These are phyloP conservation scores for Leptothorax acervorum DNA, from an alignment of 2,888 invertebrate genomes.

Conservation along the genomic window DNA sequence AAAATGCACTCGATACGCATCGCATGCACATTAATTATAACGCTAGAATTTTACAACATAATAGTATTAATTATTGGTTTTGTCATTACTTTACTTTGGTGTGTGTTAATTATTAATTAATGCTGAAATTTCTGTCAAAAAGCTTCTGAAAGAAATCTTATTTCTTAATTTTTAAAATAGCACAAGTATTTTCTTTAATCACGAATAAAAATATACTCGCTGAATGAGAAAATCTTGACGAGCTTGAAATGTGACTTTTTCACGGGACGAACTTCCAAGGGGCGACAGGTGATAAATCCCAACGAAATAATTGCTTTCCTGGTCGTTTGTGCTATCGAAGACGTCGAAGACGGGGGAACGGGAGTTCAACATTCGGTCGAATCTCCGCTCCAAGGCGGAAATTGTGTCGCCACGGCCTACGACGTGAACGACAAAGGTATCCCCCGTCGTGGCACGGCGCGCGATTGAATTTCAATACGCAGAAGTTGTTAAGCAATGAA, in stretches of 20 bases:
- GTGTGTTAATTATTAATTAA: slow-evolving; percentile 12
- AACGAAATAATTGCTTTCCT: slow-evolving; percentile 54
- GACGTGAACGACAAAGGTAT: slow-evolving; percentile 65
- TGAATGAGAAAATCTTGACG: neutral
- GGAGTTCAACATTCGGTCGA: slow-evolving; percentile 59
- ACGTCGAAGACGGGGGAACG: slow-evolving; percentile 42
- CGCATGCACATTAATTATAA: neutral
- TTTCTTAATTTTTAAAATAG: neutral
- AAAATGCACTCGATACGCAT: neutral
- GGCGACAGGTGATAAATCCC: slow-evolving; percentile 23
- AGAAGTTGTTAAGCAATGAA: slow-evolving; percentile 74
- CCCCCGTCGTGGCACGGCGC: slow-evolving; percentile 56
- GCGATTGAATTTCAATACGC: slow-evolving; percentile 78
- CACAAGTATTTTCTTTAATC: neutral
- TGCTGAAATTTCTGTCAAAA: neutral
- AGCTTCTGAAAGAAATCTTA: neutral
- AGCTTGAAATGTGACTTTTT: neutral
- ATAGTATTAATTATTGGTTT: neutral
- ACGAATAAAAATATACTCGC: neutral
- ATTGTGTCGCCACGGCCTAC: slow-evolving; percentile 71
- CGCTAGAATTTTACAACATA: neutral
- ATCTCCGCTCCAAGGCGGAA: slow-evolving; percentile 65
- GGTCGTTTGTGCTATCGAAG: slow-evolving; percentile 38
- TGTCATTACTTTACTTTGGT: neutral
- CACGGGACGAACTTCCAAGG: neutral